These are phyloP conservation scores for Thalassoma bifasciatum DNA, from an alignment of 2,113 vertebrate species.

Conservation along the genomic window DNA sequence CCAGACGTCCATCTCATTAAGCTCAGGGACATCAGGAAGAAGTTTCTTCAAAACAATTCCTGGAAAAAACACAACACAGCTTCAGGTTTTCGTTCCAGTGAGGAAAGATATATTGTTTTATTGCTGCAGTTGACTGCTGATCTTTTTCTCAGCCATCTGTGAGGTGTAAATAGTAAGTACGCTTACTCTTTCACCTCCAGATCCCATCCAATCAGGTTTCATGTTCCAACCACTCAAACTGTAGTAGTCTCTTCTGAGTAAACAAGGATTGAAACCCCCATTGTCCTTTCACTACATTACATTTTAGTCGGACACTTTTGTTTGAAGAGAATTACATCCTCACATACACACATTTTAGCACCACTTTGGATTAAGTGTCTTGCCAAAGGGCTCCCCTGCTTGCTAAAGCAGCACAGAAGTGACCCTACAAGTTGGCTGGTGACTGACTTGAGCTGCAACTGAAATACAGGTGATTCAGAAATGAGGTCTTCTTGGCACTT, in stretches of 20 bases:
- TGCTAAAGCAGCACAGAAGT: too few relatives aligned
- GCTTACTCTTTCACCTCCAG: neutral
- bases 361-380: neutral
- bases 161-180: neutral
- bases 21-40: neutral
- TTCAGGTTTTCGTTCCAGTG: too few relatives aligned
- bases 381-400: neutral
- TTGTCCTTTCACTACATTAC: neutral
- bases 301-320: neutral
- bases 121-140: too few relatives aligned
- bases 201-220: neutral
- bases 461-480: too few relatives aligned
- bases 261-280: neutral
- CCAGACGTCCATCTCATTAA: constrained; percentile 7
- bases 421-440: too few relatives aligned
- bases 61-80: too few relatives aligned
- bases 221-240: neutral
- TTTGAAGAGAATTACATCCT: neutral
- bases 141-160: too few relatives aligned
- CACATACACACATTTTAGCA: neutral
- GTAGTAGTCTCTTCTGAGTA: neutral
- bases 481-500: too few relatives aligned
- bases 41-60: neutral
- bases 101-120: too few relatives aligned
- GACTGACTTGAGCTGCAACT: neutral